Conservation (phyloP, 2,797 vertebrate genomes). For the Adrianichthys oophorus region DNA sequence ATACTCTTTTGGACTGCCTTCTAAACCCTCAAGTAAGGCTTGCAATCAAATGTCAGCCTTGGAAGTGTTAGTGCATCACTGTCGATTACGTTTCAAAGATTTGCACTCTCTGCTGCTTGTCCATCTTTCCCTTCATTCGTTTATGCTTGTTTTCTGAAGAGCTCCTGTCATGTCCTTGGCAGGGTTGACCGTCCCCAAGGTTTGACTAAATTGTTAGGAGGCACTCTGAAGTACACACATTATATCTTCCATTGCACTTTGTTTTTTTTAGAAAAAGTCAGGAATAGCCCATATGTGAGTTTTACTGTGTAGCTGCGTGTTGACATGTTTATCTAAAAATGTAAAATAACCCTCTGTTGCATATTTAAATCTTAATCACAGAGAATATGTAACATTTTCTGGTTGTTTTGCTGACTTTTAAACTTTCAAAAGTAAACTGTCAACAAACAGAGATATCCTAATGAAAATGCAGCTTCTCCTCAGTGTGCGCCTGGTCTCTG, state of each 20-base stretch:
- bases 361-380: too few species aligned
- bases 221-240: constrained; percentile 18
- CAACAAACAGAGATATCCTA: too few species aligned
- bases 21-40: not conserved
- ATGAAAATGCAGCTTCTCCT: too few species aligned
- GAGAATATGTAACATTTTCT: too few species aligned
- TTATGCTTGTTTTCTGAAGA: constrained; percentile 40
- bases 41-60: constrained; percentile 14
- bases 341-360: too few species aligned
- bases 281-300: too few species aligned
- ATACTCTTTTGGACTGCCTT: not conserved
- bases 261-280: constrained; percentile 17
- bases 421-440: too few species aligned
- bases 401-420: too few species aligned
- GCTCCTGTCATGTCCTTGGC: constrained; percentile 50
- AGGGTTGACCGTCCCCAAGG: constrained; percentile 27
- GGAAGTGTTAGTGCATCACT: constrained; percentile 5
- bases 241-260: constrained; percentile 12
- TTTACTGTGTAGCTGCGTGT: too few species aligned
- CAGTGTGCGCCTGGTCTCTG: too few species aligned
- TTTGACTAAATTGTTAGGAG: constrained; percentile 32
- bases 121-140: constrained; percentile 36
- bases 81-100: constrained; percentile 19
- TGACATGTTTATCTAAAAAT: too few species aligned
- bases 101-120: constrained; percentile 13